Evolutionary conservation across 2,113 vertebrate species (phyloP).

Genomic region (Asarcornis scutulata): DNA sequence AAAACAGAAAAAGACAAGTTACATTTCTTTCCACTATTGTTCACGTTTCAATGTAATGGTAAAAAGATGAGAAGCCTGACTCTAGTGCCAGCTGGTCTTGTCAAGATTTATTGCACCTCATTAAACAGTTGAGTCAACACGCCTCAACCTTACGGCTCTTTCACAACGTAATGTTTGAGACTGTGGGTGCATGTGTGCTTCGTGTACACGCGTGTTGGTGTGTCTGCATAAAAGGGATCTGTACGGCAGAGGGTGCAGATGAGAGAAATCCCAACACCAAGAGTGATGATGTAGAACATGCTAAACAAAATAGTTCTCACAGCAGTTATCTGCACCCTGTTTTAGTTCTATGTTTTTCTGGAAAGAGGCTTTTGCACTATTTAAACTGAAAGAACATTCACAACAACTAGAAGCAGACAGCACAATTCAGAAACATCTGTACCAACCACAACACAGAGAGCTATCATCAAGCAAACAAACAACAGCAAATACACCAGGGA

Average conservation of each 20-base stretch:
- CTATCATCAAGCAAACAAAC: not conserved
- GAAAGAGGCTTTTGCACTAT: conserved; percentile 1
- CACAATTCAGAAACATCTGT: not conserved
- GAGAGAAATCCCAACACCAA: conserved; percentile 2
- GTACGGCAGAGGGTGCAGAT: not conserved
- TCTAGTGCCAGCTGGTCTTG: conserved; percentile 51
- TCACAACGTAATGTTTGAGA: not conserved
- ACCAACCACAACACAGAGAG: conserved; percentile 26
- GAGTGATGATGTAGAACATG: not conserved
- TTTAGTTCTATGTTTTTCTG: not conserved
- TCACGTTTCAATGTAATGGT: conserved; percentile 34
- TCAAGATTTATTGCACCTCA: conserved; percentile 66
- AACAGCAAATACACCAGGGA: conserved; percentile 22
- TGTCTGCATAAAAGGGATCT: not conserved
- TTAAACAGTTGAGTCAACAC: conserved; percentile 54
- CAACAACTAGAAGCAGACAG: not conserved
- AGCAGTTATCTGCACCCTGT: not conserved
- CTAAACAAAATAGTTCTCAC: not conserved
- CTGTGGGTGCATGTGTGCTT: conserved; percentile 8
- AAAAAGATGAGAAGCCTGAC: conserved; percentile 55
- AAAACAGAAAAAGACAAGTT: conserved; percentile 18
- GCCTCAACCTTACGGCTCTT: not conserved
- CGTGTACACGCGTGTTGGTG: conserved; percentile 2
- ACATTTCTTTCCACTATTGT: conserved; percentile 59
- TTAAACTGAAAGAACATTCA: conserved; percentile 1